Evolutionary conservation across 2,888 invertebrate genomes (phyloP).

Genomic region (Drosophila multiciliata): DNA sequence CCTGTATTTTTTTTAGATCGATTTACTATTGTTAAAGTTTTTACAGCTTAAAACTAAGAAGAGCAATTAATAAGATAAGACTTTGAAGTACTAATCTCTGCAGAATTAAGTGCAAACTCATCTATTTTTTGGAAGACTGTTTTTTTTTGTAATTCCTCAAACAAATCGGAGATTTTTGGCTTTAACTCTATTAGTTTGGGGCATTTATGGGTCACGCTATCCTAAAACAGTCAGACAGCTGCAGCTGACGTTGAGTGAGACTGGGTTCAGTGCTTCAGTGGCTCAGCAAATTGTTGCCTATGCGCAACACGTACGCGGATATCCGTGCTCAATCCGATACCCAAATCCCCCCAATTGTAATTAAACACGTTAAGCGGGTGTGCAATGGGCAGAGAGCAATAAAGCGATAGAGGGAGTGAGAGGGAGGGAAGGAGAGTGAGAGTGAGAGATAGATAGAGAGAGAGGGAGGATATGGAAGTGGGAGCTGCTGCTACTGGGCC

Average conservation of each 20-base stretch:
- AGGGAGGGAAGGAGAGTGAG: neutral
- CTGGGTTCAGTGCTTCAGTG: slow-evolving; percentile 17
- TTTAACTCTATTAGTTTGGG: slow-evolving; percentile 11
- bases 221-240: slow-evolving; percentile 51
- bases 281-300: slow-evolving; percentile 34
- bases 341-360: slow-evolving; percentile 70
- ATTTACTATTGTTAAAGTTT: neutral
- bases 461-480: slow-evolving; percentile 11
- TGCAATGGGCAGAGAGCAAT: slow-evolving; percentile 16
- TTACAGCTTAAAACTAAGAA: neutral
- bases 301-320: slow-evolving; percentile 79
- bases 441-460: neutral
- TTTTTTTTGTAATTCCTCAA: slow-evolving; percentile 6
- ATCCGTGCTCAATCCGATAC: slow-evolving; percentile 74
- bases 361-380: slow-evolving; percentile 72
- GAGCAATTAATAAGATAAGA: neutral
- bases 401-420: neutral
- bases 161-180: neutral
- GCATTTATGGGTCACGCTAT: slow-evolving; percentile 49
- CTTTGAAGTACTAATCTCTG: neutral
- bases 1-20: neutral
- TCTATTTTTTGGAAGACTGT: neutral
- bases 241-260: slow-evolving; percentile 53
- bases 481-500: slow-evolving; percentile 45
- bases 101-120: neutral